phyloP scores from a whole-genome alignment of 2,888 invertebrate species.

The Aspidiotus destructor region DNA sequence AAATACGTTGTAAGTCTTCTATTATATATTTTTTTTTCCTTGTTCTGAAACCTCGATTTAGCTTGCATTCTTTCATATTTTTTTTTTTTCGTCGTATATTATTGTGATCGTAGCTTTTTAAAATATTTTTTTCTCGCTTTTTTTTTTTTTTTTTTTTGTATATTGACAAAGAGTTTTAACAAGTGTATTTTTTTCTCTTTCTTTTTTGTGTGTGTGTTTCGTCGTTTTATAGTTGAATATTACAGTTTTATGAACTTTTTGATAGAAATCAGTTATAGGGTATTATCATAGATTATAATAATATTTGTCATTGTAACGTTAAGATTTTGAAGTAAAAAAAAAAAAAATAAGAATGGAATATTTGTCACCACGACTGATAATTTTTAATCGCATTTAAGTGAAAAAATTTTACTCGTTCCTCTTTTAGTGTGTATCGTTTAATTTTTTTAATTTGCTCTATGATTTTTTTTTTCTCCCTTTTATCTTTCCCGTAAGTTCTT shows the following conservation, averaged over 20 bases:
- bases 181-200: neutral
- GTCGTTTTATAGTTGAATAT: neutral
- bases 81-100: conserved; percentile 6
- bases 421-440: conserved; percentile 11
- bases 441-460: conserved; percentile 18
- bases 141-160: conserved; percentile 4
- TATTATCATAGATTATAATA: neutral
- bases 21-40: conserved; percentile 7
- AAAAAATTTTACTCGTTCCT: conserved; percentile 8
- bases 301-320: neutral
- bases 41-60: conserved; percentile 6
- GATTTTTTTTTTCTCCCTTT: conserved; percentile 8
- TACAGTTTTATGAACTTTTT: neutral
- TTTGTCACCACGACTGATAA: conserved; percentile 30
- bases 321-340: neutral
- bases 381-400: conserved; percentile 24
- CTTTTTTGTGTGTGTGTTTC: conserved; percentile 4
- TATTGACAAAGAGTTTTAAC: conserved; percentile 3
- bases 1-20: conserved; percentile 11
- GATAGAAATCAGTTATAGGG: conserved; percentile 5
- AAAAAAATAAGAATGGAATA: neutral
- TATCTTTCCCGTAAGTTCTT: conserved; percentile 6
- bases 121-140: neutral
- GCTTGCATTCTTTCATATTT: conserved; percentile 20
- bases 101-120: conserved; percentile 31